phyloP scores from a whole-genome alignment of 2,113 vertebrate species.

The Galemys pyrenaicus region DNA sequence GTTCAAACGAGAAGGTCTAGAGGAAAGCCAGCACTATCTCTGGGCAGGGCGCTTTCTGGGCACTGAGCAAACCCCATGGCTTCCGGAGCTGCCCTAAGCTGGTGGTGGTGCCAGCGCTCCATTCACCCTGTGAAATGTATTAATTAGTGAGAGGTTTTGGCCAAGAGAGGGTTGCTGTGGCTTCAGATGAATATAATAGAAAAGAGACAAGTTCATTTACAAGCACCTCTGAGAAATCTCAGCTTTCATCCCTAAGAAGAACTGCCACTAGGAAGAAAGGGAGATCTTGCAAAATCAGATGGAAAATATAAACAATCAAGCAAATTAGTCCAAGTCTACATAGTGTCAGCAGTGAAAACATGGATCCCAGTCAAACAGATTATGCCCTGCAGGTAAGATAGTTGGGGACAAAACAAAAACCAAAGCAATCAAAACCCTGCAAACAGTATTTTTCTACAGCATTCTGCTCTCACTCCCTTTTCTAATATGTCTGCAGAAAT shows the following conservation, averaged over 20 bases:
- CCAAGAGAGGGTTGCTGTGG: conserved; percentile 48
- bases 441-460: neutral
- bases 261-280: neutral
- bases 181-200: conserved; percentile 54
- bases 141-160: conserved; percentile 71
- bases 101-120: neutral
- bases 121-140: conserved; percentile 65
- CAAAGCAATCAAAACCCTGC: neutral
- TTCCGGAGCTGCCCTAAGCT: conserved; percentile 62
- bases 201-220: neutral
- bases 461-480: neutral
- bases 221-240: neutral
- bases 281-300: neutral
- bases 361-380: neutral
- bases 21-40: conserved; percentile 31
- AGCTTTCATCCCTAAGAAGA: neutral
- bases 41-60: conserved; percentile 60
- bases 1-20: conserved; percentile 39
- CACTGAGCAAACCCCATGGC: conserved; percentile 21
- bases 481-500: neutral
- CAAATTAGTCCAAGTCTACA: neutral
- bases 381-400: neutral
- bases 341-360: neutral
- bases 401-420: neutral
- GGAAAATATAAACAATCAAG: neutral